Evolutionary conservation across 2,797 vertebrate species (phyloP).

Genomic region (Remorina albescens): DNA sequence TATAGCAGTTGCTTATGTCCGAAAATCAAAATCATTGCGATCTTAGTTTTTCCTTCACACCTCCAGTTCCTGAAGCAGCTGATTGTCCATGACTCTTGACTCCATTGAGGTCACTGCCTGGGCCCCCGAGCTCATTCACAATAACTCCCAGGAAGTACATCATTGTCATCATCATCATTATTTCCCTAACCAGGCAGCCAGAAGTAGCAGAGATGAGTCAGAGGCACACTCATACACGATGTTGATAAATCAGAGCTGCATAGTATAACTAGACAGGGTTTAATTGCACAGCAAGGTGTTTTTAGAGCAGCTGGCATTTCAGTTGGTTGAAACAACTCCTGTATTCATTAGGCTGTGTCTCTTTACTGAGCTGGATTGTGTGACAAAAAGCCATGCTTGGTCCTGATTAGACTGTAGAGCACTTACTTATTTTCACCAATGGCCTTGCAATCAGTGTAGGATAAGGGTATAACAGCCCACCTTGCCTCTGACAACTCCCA

Average conservation of each 20-base stretch:
- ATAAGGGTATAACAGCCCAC: constrained; percentile 44
- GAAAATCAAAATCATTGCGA: neutral
- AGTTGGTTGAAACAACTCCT: constrained; percentile 33
- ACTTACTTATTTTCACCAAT: constrained; percentile 58
- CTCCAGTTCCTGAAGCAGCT: constrained; percentile 25
- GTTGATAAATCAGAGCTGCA: constrained; percentile 21
- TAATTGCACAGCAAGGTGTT: constrained; percentile 35
- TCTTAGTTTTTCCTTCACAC: constrained; percentile 1
- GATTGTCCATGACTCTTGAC: constrained; percentile 32
- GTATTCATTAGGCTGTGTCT: constrained; percentile 48
- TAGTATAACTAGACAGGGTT: constrained; percentile 4
- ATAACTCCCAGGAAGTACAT: constrained; percentile 20
- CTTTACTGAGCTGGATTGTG: constrained; percentile 30
- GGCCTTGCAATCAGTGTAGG: constrained; percentile 68
- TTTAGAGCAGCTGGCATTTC: constrained; percentile 52
- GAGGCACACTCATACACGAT: constrained; percentile 16
- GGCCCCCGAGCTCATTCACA: constrained; percentile 32
- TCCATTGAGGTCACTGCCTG: constrained; percentile 50
- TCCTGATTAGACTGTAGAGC: constrained; percentile 68
- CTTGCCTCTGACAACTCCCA: constrained; percentile 39
- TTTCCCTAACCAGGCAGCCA: constrained; percentile 19
- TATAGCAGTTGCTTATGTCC: neutral
- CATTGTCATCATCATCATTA: constrained; percentile 14
- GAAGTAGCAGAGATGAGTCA: constrained; percentile 48
- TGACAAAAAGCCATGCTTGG: constrained; percentile 40